These are phyloP conservation scores for Tholera decimalis DNA, from an alignment of 2,888 invertebrate genomes.

Conservation along the genomic window DNA sequence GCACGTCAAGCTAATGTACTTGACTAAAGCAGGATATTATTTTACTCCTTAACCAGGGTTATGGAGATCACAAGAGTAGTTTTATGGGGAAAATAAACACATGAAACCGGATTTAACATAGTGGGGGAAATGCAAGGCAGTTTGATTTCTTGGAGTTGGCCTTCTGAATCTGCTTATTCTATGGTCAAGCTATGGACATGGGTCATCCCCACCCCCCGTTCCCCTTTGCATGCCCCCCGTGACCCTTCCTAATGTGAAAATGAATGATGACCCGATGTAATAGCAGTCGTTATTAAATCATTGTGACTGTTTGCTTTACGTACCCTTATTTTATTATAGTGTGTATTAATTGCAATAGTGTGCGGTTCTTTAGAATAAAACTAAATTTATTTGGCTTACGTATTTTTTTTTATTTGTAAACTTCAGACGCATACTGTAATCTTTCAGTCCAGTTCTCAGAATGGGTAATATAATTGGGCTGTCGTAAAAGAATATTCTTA, in stretches of 20 bases:
- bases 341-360: conserved; percentile 2
- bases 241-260: conserved; percentile 77
- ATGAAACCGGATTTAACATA: too few relatives aligned
- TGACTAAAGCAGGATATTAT: too few relatives aligned
- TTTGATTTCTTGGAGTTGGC: not conserved
- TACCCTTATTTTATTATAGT: conserved; percentile 28
- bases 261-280: conserved; percentile 80
- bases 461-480: not conserved
- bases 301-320: conserved; percentile 58
- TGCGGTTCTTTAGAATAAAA: not conserved
- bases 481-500: not conserved
- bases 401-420: not conserved
- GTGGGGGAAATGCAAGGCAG: too few relatives aligned
- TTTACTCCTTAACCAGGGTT: not conserved
- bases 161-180: conserved; percentile 22
- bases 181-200: conserved; percentile 48
- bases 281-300: conserved; percentile 79
- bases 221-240: conserved; percentile 27
- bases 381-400: not conserved
- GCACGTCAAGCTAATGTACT: too few relatives aligned
- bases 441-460: not conserved
- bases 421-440: not conserved
- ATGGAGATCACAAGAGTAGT: not conserved
- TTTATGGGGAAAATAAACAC: not conserved
- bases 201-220: conserved; percentile 49